These are phyloP conservation scores for Cheilosia variabilis DNA, from an alignment of 2,888 invertebrate species.

Conservation along the genomic window DNA sequence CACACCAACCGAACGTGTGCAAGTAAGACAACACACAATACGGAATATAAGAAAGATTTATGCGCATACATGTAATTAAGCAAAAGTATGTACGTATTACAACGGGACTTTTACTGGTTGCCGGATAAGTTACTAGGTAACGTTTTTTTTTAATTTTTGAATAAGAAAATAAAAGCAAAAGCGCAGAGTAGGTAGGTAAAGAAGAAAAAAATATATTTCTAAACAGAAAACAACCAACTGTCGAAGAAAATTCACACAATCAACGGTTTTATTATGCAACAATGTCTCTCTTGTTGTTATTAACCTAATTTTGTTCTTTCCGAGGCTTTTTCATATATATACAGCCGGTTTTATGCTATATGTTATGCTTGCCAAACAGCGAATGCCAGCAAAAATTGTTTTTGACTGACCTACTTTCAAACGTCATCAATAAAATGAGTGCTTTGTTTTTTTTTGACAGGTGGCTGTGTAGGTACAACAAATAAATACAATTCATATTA, in stretches of 20 bases:
- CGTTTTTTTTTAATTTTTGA: not conserved
- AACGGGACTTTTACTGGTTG: slow-evolving; percentile 34
- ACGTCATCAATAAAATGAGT: slow-evolving; percentile 52
- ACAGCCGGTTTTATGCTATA: slow-evolving; percentile 26
- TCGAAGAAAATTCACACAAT: slow-evolving; percentile 49
- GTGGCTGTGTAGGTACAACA: slow-evolving; percentile 5
- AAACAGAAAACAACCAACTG: slow-evolving; percentile 22
- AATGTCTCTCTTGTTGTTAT: slow-evolving; percentile 48
- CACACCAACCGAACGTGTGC: slow-evolving; percentile 1
- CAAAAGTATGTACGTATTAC: slow-evolving; percentile 32
- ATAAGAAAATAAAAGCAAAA: slow-evolving; percentile 3
- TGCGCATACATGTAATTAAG: slow-evolving; percentile 31
- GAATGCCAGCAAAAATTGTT: slow-evolving; percentile 52
- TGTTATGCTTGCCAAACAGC: slow-evolving; percentile 21
- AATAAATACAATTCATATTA: not conserved
- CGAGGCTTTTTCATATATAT: slow-evolving; percentile 8
- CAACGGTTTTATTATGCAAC: slow-evolving; percentile 60
- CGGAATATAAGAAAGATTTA: slow-evolving; percentile 20
- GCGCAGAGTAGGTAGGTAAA: not conserved
- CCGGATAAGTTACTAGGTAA: slow-evolving; percentile 1
- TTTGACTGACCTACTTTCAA: slow-evolving; percentile 61
- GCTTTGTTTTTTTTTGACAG: slow-evolving; percentile 43
- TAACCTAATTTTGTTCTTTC: slow-evolving; percentile 54
- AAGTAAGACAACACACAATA: slow-evolving; percentile 21
- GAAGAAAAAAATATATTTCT: not conserved